Percentiles rank a stretch among this genome's conserved stretches.
Conservation (phyloP, 2,797 vertebrate species). For the Chrosomus eos region DNA sequence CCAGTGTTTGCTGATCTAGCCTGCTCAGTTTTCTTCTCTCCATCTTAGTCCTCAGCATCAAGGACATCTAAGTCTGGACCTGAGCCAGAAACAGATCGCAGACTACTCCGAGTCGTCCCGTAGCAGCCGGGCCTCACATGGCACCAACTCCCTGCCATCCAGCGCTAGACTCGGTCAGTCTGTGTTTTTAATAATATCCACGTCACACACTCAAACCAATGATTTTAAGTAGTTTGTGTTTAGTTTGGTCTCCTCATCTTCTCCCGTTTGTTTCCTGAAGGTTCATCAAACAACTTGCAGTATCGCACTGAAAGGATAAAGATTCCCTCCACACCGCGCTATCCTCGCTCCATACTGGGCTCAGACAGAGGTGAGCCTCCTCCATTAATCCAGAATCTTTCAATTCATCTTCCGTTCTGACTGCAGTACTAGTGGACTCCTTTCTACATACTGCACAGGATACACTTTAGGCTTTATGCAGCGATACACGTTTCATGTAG, state of each 20-base stretch:
- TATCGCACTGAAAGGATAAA: constrained; percentile 97
- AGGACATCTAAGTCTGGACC: constrained; percentile 92
- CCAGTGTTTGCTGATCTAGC: constrained; percentile 25
- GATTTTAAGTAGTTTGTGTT: neutral
- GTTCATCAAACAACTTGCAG: constrained; percentile 90
- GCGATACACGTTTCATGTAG: neutral
- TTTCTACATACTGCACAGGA: neutral
- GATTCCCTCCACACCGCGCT: constrained; percentile 92
- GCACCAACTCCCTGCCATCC: constrained; percentile 95
- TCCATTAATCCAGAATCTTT: neutral
- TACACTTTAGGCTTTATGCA: neutral
- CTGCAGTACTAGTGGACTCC: neutral
- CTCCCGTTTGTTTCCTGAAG: constrained; percentile 64
- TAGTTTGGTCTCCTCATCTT: neutral
- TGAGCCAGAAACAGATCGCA: constrained; percentile 87
- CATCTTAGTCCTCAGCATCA: constrained; percentile 88
- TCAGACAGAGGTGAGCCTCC: constrained; percentile 89
- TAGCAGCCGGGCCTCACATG: constrained; percentile 87
- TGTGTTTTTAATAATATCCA: constrained; percentile 46
- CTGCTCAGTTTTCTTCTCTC: constrained; percentile 22
- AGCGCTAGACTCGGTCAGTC: constrained; percentile 92
- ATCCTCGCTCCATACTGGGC: constrained; percentile 89
- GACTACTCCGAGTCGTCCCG: constrained; percentile 87
- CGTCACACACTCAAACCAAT: neutral
- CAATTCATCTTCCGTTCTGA: neutral